Evolutionary conservation across 1,140 invertebrate species (phyloP), one percentile per base, ranked within the genome.

Genomic region (Papilio dardanus): DNA sequence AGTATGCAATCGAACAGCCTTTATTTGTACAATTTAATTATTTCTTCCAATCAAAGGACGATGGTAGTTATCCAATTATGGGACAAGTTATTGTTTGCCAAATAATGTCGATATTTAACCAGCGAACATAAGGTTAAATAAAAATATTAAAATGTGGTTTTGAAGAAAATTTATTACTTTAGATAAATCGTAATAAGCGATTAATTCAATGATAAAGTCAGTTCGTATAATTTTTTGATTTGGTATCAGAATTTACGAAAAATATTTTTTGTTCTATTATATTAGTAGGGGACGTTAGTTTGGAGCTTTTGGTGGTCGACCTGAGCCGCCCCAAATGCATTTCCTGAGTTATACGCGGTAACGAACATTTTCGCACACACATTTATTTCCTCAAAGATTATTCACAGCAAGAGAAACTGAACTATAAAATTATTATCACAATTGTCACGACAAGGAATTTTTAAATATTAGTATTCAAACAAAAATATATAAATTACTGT

Each of bases 341-440:
- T 88, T 85, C 77, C 82, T 86, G 86, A 90, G 84, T 87, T 86
- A 90, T 86, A 79, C 77, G 10, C 21, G 71, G 83, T 85, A 83
- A 87, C 75, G 80, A 79, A 76, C 76, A 78, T 83, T 84, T 79
- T 83, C 82, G 78, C 80, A 81, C 71, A 80, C 79, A 75, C 77
- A 79, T 74, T 71, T 77, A 79, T 74, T 71, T 77, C 78, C 65
- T 16, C 14, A 30, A 35, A 19, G 65, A 35, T 31, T n/a, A 67
- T 37, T 67, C 7, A 10, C 19, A 24, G 21, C 50, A 10, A 21
- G 19, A 10, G 21, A 54, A 54, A 24, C 50, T 3, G 21, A 54
- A 54, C 50, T 6, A 54, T 1, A 54, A 12, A 46, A 14, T 46
- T 24, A 54, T 54, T 6, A n/a, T 24, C 21, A 8, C 3, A 54